phyloP scores from a whole-genome alignment of 2,888 invertebrate species.

The Philaethria dido region DNA sequence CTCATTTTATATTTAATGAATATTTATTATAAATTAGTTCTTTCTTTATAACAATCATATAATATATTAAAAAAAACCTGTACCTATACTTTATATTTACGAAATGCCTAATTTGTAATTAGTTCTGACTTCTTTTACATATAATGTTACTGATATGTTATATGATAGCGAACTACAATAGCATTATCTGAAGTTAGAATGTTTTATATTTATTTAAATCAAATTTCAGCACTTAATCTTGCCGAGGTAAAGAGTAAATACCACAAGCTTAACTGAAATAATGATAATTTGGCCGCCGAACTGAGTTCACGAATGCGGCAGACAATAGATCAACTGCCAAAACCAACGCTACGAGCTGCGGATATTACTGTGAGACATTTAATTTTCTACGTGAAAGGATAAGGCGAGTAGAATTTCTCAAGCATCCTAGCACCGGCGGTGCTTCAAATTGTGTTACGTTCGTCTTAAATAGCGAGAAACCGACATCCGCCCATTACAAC shows the following conservation, averaged over 20 bases:
- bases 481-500: slow-evolving; percentile 16
- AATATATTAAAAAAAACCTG: too few species aligned
- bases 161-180: background rate
- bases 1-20: too few species aligned
- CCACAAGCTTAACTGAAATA: slow-evolving; percentile 14
- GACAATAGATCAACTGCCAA: slow-evolving; percentile 77
- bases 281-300: slow-evolving; percentile 20
- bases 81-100: too few species aligned
- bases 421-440: slow-evolving; percentile 55
- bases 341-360: slow-evolving; percentile 67
- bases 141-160: background rate
- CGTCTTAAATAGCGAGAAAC: slow-evolving; percentile 17
- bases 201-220: background rate
- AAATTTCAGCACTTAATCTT: background rate
- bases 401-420: slow-evolving; percentile 75
- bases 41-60: too few species aligned
- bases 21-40: too few species aligned
- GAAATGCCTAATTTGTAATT: too few species aligned
- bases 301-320: slow-evolving; percentile 47
- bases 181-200: background rate
- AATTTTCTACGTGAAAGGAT: slow-evolving; percentile 84
- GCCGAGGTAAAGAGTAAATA: background rate
- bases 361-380: slow-evolving; percentile 81
- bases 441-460: slow-evolving; percentile 70
- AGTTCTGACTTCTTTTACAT: too few species aligned